Base-by-base conservation (phyloP, 2,888 invertebrate species). In the Blastobasis adustella region DNA sequence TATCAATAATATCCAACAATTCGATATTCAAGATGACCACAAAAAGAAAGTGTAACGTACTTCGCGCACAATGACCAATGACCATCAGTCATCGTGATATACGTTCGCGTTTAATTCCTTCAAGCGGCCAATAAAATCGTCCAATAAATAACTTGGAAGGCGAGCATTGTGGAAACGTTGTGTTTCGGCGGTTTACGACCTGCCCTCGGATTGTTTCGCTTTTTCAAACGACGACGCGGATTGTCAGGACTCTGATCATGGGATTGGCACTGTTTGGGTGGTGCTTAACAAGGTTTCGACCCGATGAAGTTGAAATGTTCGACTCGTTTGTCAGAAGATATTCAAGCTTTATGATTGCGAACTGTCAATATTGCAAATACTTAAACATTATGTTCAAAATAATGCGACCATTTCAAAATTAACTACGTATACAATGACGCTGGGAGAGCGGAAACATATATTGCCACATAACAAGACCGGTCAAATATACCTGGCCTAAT, bases 51-150 rank as follows among this genome's bases (percentile, higher is more conserved):
- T 47, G 47, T 51, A 48, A 50, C 43, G 51, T 50, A 53, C 46
- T 49, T 44, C 45, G 51, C 48, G 51, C 57, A 49, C 49, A 53
- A 23, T 23, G 23, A 23, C 23, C 57, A 58, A 55, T 57, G 58
- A 50, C 63, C 61, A 69, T 77, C 76, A 71, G 60, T 78, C 77
- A 73, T 60, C 59, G 65, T 77, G 76, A 70, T 77, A 70, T 71
- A 74, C 71, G 71, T 66, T 54, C 65, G 60, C 66, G 66, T 77
- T 79, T 75, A 77, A 81, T 80, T 76, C 69, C 71, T 70, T 60
- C 62, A 67, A 70, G 63, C 59, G 60, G 63, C 65, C 73, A 76
- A 78, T 76, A 78, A 77, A 75, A 71, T 70, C 65, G 55, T 56
- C 65, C 74, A 71, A 76, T 78, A 78, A 76, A 78, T 77, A 70